These are phyloP conservation scores for Semaprochilodus insignis DNA, from an alignment of 2,797 vertebrate species.

Conservation along the genomic window DNA sequence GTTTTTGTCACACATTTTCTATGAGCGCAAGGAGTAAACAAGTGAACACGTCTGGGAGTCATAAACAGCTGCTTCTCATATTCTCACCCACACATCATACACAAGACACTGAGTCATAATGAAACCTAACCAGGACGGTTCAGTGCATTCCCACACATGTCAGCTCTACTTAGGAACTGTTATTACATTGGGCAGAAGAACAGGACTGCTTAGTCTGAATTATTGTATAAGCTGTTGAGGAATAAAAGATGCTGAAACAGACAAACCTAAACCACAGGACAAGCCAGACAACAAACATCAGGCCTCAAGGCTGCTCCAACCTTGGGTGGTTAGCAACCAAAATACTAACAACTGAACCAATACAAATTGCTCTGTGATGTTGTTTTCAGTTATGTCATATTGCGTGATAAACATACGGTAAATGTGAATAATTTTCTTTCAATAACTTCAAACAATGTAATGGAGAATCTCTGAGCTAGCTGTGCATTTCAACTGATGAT, in stretches of 20 bases:
- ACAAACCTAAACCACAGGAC: background rate
- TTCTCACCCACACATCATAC: constrained; percentile 13
- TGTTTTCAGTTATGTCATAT: no score
- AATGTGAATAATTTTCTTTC: no score
- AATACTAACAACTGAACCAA: background rate
- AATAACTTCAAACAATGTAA: no score
- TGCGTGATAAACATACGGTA: no score
- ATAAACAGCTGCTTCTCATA: constrained; percentile 28
- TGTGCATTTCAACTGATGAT: no score
- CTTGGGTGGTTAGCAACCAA: background rate
- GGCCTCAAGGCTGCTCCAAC: background rate
- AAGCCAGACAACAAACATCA: background rate
- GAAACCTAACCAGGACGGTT: constrained; percentile 13
- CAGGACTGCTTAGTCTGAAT: constrained; percentile 1
- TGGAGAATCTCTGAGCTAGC: no score
- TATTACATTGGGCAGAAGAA: constrained; percentile 6
- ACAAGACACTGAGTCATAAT: constrained; percentile 15
- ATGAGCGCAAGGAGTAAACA: background rate
- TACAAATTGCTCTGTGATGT: no score
- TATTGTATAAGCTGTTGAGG: background rate
- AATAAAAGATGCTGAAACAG: background rate
- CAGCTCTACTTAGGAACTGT: constrained; percentile 18
- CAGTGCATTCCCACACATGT: constrained; percentile 1
- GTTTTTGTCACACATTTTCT: constrained; percentile 14
- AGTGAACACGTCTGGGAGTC: constrained; percentile 3